A percentile compares a stretch with the other conserved stretches of the same genome.
These are phyloP conservation scores for Arctocebus calabarensis DNA, from an alignment of 2,797 vertebrate species.

Conservation along the genomic window DNA sequence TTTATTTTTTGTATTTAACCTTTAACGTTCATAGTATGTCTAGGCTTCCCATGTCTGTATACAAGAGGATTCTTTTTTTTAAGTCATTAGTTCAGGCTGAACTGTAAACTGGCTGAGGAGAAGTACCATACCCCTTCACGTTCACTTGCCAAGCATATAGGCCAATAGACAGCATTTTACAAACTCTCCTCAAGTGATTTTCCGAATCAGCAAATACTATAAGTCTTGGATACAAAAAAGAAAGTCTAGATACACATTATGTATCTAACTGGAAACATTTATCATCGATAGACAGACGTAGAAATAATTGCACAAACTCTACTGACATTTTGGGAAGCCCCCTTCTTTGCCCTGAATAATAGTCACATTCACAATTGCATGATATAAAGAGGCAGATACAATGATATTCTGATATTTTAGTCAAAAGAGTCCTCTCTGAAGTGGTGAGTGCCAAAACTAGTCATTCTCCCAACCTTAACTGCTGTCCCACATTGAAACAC, in stretches of 20 bases:
- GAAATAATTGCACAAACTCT: not conserved
- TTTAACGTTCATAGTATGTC: not conserved
- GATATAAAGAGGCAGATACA: not conserved
- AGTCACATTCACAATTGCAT: not conserved
- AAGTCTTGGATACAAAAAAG: not conserved
- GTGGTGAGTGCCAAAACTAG: not conserved
- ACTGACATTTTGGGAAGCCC: not conserved
- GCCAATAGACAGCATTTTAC: not conserved
- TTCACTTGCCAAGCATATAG: not conserved
- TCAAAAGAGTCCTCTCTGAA: not conserved
- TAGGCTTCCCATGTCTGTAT: not conserved
- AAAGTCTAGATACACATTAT: not conserved
- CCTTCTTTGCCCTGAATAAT: not conserved
- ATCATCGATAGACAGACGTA: not conserved
- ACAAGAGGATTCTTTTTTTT: not conserved
- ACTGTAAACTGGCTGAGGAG: not conserved
- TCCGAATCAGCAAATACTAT: not conserved
- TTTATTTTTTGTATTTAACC: not conserved
- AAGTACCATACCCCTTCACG: not conserved
- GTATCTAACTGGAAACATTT: not conserved
- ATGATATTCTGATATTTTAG: not conserved
- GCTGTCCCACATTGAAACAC: not conserved
- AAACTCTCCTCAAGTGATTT: not conserved
- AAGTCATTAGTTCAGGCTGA: not conserved
- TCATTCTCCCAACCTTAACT: not conserved